These are phyloP conservation scores for Octodon degus DNA, from an alignment of 2,113 vertebrate species.

Conservation along the genomic window DNA sequence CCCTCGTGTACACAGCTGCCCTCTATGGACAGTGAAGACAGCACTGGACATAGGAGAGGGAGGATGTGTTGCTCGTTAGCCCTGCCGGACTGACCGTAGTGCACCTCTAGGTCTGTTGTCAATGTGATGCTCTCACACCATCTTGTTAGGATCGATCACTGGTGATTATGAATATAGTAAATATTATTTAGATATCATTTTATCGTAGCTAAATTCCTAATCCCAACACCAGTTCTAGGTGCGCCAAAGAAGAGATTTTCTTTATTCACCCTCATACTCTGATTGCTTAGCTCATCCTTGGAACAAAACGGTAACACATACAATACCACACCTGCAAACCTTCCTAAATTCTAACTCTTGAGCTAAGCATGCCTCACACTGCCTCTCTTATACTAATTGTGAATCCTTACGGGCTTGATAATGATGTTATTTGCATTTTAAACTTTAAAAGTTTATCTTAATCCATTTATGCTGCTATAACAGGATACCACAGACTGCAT, in stretches of 20 bases:
- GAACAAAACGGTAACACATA: neutral
- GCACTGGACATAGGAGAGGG: neutral
- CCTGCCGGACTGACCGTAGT: neutral
- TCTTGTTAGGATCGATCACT: neutral
- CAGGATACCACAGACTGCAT: neutral
- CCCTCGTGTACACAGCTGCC: neutral
- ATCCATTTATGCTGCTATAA: neutral
- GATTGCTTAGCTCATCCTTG: neutral
- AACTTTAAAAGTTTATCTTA: conserved; percentile 37
- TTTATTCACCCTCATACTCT: neutral
- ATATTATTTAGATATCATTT: conserved; percentile 22
- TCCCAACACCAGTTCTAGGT: neutral
- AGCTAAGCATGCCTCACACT: neutral
- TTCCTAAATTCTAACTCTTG: conserved; percentile 39
- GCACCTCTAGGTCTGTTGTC: conserved; percentile 15
- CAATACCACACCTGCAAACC: neutral
- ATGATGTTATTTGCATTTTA: conserved; percentile 16
- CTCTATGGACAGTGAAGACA: neutral
- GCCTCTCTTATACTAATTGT: conserved; percentile 26
- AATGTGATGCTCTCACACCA: neutral
- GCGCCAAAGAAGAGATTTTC: neutral
- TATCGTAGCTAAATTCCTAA: neutral
- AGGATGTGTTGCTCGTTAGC: neutral
- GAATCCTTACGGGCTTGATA: neutral
- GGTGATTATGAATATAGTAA: neutral